Base-by-base conservation (phyloP, 2,797 vertebrate species). In the Megalops cyprinoides region DNA sequence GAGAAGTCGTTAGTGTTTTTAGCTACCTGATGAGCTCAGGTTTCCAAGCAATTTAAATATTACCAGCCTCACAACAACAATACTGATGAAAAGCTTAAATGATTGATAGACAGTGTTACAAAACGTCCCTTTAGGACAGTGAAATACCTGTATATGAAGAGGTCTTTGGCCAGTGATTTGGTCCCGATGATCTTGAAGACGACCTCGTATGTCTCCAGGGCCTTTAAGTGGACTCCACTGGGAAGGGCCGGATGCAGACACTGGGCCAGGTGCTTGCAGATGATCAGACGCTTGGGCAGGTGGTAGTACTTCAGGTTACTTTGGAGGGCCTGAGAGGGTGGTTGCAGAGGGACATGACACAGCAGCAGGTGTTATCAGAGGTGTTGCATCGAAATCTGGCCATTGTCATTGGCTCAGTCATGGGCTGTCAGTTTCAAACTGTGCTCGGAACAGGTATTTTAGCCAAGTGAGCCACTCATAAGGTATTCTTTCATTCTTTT, bases 121-220 rank as follows among this genome's bases (percentile, higher is more conserved):
- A n/a, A n/a, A n/a, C n/a, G n/a, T n/a, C n/a, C n/a, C n/a, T n/a
- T n/a, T n/a, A n/a, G n/a, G n/a, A n/a, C 6, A 1, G 15, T 42
- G 14, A 62, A 25, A 15, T 71, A 98, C 98, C 98, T 99, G 96
- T 99, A 99, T 23, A 99, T 92, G 88, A 99, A 98, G 82, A 99
- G 93, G 89, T 99, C 98, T 88, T 96, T 98, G 87, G 98, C 96
- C 77, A 99, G 95, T 96, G 97, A 98, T 97, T 96, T 98, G 85
- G 96, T 97, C 18, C 97, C 98, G 23, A 99, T 98, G 73, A 99
- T 99, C 93, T 99, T 99, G 80, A 99, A 99, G 91, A 99, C 96
- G 77, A 99, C 94, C 88, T 99, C 98, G 0, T 99, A 99, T 25
- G 97, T 98, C 89, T 99, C 98, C n/a, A 99, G 91, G 55, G 98